These are phyloP conservation scores for Coreius guichenoti DNA, from an alignment of 2,797 vertebrate genomes.

Conservation along the genomic window DNA sequence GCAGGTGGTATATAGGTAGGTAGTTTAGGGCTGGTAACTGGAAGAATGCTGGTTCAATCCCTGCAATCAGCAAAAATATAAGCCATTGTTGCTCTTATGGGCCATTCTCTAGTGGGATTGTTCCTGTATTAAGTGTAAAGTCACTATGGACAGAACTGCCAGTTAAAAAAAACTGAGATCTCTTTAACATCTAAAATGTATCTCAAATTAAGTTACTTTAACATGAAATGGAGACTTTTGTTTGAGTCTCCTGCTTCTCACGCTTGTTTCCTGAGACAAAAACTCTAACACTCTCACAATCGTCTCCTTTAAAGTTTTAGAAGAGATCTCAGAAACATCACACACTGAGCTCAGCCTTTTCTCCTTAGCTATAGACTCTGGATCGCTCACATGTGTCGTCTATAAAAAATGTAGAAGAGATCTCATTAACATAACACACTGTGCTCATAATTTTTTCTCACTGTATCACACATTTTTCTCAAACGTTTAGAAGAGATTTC, in stretches of 20 bases:
- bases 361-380: neutral
- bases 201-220: neutral
- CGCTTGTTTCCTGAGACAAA: too few relatives aligned
- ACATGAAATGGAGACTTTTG: too few relatives aligned
- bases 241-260: too few relatives aligned
- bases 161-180: neutral
- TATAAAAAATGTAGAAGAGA: too few relatives aligned
- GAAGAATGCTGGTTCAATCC: neutral
- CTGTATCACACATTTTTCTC: too few relatives aligned
- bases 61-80: neutral
- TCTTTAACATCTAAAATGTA: neutral
- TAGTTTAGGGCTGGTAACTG: neutral
- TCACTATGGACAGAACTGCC: neutral
- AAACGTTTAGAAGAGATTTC: too few relatives aligned
- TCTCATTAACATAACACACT: too few relatives aligned
- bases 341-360: neutral
- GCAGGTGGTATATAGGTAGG: neutral
- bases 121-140: neutral
- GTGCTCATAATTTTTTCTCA: too few relatives aligned
- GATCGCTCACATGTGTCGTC: too few relatives aligned
- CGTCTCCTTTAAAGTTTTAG: neutral
- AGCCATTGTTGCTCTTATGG: neutral
- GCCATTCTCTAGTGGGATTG: too few relatives aligned
- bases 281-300: too few relatives aligned
- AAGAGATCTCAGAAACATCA: neutral